These are phyloP conservation scores for Oryzias sinensis DNA, from an alignment of 2,797 vertebrate genomes.

Conservation along the genomic window DNA sequence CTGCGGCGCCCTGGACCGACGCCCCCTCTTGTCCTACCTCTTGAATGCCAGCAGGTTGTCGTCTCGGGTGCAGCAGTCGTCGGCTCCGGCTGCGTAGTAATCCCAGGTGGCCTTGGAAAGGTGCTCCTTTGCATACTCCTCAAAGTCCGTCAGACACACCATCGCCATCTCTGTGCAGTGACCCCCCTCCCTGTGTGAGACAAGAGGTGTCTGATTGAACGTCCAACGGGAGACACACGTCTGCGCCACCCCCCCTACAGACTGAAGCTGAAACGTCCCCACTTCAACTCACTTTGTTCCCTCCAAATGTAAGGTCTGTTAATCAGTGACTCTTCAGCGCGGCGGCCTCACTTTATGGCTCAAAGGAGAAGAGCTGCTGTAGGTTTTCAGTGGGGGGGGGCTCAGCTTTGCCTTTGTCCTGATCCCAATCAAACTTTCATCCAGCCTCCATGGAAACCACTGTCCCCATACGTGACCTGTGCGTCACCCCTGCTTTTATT, in stretches of 20 bases:
- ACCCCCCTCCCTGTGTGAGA: conserved; percentile 61
- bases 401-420: conserved; percentile 38
- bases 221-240: neutral
- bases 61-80: conserved; percentile 85
- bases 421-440: conserved; percentile 39
- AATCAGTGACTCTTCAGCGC: conserved; percentile 27
- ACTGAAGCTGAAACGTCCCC: conserved; percentile 12
- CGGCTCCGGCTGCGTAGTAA: conserved; percentile 88
- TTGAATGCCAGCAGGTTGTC: conserved; percentile 90
- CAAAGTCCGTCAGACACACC: conserved; percentile 90
- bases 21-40: conserved; percentile 69
- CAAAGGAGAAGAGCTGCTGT: neutral
- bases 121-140: conserved; percentile 84
- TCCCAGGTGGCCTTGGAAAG: conserved; percentile 91
- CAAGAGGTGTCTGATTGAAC: neutral
- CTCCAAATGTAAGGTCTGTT: neutral
- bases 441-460: conserved; percentile 30
- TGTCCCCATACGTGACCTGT: conserved; percentile 35
- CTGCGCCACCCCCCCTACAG: conserved; percentile 5
- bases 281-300: conserved; percentile 1
- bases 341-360: conserved; percentile 10
- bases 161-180: conserved; percentile 82
- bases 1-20: too few species aligned
- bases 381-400: neutral
- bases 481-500: conserved; percentile 56